Conservation (phyloP, 2,888 invertebrate species). For the Papilio elwesi region DNA sequence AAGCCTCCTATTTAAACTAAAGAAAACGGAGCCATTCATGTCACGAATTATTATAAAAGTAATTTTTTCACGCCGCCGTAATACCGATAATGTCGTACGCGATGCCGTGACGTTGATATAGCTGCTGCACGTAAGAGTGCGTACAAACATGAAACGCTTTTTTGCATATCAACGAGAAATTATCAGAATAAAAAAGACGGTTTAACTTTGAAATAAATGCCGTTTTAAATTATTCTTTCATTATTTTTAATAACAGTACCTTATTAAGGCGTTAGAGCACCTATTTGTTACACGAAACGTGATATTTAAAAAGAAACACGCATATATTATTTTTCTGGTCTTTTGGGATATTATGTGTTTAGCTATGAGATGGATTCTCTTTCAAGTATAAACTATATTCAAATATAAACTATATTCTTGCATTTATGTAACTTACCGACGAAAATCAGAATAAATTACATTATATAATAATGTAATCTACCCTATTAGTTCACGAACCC, state of each 20-base stretch:
- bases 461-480: slow-evolving; percentile 47
- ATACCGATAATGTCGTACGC: slow-evolving; percentile 38
- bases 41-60: slow-evolving; percentile 38
- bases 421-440: slow-evolving; percentile 26
- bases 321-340: too few relatives aligned
- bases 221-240: slow-evolving; percentile 8
- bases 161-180: slow-evolving; percentile 35
- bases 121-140: slow-evolving; percentile 34
- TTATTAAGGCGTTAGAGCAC: neutral
- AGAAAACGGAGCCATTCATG: slow-evolving; percentile 29
- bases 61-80: slow-evolving; percentile 36
- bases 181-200: slow-evolving; percentile 22
- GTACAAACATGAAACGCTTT: slow-evolving; percentile 39
- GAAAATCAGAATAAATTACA: slow-evolving; percentile 46
- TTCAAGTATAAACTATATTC: too few relatives aligned
- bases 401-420: neutral
- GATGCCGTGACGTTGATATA: slow-evolving; percentile 34
- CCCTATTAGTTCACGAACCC: slow-evolving; percentile 58
- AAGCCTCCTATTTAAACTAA: neutral
- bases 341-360: too few relatives aligned
- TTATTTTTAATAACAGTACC: slow-evolving; percentile 1
- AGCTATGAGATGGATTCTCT: too few relatives aligned
- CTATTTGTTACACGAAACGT: too few relatives aligned
- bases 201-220: slow-evolving; percentile 12
- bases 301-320: too few relatives aligned